A percentile compares a stretch with the other conserved stretches of the same genome.
phyloP scores from a whole-genome alignment of 2,113 vertebrate genomes.

The Spea bombifrons region DNA sequence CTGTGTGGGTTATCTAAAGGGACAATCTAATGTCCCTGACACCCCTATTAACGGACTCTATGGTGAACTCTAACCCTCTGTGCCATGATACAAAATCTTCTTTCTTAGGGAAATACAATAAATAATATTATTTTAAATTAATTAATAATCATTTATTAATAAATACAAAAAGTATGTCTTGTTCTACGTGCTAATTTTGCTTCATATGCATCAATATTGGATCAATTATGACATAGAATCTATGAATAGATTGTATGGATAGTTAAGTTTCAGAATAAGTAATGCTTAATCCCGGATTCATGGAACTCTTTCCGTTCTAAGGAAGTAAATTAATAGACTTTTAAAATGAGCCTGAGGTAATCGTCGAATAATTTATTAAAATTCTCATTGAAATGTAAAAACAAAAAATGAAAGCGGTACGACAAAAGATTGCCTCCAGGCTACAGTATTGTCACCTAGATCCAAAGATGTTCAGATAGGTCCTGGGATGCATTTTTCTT shows the following conservation, averaged over 20 bases:
- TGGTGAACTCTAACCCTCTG: too few relatives aligned
- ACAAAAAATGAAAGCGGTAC: constrained; percentile 40
- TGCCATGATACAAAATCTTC: too few relatives aligned
- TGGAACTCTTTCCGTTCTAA: constrained; percentile 18
- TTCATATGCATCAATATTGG: too few relatives aligned
- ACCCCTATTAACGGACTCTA: too few relatives aligned
- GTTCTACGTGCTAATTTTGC: too few relatives aligned
- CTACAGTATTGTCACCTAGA: constrained; percentile 27
- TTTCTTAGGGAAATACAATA: too few relatives aligned
- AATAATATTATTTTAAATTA: too few relatives aligned
- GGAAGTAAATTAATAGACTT: constrained; percentile 40
- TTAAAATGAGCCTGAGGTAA: constrained; percentile 25
- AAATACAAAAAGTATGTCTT: too few relatives aligned
- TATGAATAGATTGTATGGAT: not conserved
- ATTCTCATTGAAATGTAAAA: constrained; percentile 43
- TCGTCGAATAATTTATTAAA: constrained; percentile 39
- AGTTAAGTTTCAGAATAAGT: constrained; percentile 8
- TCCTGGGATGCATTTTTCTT: constrained; percentile 12
- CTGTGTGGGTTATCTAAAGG: too few relatives aligned
- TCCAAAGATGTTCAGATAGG: constrained; percentile 8
- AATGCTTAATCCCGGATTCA: constrained; percentile 14
- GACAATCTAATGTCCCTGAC: too few relatives aligned
- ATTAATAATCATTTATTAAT: too few relatives aligned
- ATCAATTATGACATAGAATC: not conserved
- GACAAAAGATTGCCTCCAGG: constrained; percentile 29